Base-by-base conservation (phyloP, 2,797 vertebrate genomes). In the Diglossa cyanea region DNA sequence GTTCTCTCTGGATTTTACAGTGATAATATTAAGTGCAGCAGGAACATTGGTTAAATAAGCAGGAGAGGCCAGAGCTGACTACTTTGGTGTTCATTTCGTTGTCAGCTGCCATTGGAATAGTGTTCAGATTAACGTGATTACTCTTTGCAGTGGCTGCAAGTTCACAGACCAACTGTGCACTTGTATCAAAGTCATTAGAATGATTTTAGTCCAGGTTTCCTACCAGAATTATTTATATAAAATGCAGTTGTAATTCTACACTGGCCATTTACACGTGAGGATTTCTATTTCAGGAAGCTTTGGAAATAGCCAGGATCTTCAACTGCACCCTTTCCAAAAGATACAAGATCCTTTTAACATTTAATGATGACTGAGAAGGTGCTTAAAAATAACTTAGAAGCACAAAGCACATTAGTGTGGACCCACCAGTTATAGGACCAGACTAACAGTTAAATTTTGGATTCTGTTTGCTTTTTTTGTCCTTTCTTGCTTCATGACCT, bases 291-390 rank as follows among this genome's bases (percentile, higher is more conserved):
- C 80, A 84, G 91, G 95, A 88, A 57, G 55, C 87, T 84, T 90
- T 95, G 88, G 94, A 95, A 96, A 95, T 79, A 84, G 90, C 53
- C 71, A 92, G 79, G 91, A 88, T 95, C 93, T 96, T 95, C 77
- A 91, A 88, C 83, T 78, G 67, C 67, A 70, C 93, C 76, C 94
- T 94, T 93, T 94, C 90, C 93, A 90, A 93, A 91, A 95, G 95
- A 94, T 86, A 96, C 74, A 85, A 88, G 96, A 96, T 97, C 94
- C 94, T 84, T 96, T 95, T 96, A 96, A 94, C 95, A 96, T 96
- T 96, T 97, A 95, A 90, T 61, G 90, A 95, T 76, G 93, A 71
- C 87, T 67, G 82, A 88, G 95, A 95, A 96, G 83, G 85, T 97
- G 45, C 91, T 94, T 94, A 96, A 96, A 95, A 94, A 96, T 94